These are phyloP conservation scores for Latrodectus geometricus DNA, from an alignment of 1,140 invertebrate genomes.

Conservation along the genomic window DNA sequence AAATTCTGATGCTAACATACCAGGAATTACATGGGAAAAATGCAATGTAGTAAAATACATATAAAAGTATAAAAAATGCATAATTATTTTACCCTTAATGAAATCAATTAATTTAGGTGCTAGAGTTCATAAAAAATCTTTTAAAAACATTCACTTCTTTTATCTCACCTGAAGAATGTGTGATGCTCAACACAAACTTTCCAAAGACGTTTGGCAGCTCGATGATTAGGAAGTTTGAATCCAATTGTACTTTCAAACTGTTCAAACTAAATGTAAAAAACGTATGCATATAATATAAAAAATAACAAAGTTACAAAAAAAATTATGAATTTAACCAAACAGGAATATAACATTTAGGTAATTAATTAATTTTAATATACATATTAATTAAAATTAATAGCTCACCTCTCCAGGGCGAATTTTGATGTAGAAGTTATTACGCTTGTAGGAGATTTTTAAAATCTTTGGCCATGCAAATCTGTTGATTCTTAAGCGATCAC, in stretches of 20 bases:
- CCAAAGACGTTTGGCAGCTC: conserved; percentile 97
- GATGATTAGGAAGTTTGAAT: conserved; percentile 94
- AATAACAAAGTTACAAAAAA: too few species aligned
- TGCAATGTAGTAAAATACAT: too few species aligned
- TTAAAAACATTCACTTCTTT: too few species aligned
- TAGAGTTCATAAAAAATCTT: too few species aligned
- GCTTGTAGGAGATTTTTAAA: conserved; percentile 98
- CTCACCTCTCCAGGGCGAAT: conserved; percentile 88
- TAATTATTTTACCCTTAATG: too few species aligned
- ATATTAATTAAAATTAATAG: background rate
- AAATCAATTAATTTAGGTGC: too few species aligned
- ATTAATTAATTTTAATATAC: too few species aligned
- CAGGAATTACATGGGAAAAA: too few species aligned
- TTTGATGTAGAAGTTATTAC: conserved; percentile 98
- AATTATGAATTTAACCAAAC: too few species aligned
- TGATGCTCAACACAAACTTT: conserved; percentile 99
- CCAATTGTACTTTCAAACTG: conserved; percentile 96
- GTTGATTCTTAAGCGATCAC: conserved; percentile 95
- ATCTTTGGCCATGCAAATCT: conserved; percentile 99
- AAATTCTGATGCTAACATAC: too few species aligned
- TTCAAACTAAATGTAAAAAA: conserved; percentile 77
- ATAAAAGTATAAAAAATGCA: too few species aligned
- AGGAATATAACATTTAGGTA: too few species aligned
- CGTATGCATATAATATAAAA: background rate
- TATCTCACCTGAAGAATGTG: conserved; percentile 92